Percentiles rank a stretch among this genome's conserved stretches.
Evolutionary conservation across 2,888 invertebrate species (phyloP).

Genomic region (Drosophila barbarae): DNA sequence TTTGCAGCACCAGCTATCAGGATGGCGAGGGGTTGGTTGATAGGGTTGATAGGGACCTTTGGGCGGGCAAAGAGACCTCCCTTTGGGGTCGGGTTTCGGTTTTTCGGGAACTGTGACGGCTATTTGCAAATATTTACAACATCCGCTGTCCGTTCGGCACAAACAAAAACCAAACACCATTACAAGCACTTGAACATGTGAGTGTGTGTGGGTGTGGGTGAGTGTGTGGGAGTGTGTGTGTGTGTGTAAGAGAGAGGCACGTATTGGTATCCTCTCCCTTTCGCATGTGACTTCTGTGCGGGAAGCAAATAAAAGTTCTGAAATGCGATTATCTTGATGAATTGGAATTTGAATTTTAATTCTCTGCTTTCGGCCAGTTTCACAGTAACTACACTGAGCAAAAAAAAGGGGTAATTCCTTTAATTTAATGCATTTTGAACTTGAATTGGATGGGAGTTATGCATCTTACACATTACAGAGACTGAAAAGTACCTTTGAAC

Average conservation of each 20-base stretch:
- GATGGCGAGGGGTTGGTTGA: no score
- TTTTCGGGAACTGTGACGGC: slow-evolving; percentile 47
- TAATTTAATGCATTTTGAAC: background rate
- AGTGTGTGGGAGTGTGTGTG: background rate
- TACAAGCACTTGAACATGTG: slow-evolving; percentile 19
- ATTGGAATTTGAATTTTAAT: slow-evolving; percentile 77
- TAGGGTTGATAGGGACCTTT: slow-evolving; percentile 6
- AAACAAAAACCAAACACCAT: slow-evolving; percentile 44
- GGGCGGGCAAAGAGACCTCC: background rate
- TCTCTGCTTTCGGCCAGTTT: slow-evolving; percentile 66
- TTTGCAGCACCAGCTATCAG: slow-evolving; percentile 5
- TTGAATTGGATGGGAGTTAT: background rate
- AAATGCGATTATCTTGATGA: slow-evolving; percentile 78
- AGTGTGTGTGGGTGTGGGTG: background rate
- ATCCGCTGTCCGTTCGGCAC: slow-evolving; percentile 61
- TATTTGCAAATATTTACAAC: slow-evolving; percentile 74
- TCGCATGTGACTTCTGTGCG: slow-evolving; percentile 46
- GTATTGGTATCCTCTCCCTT: slow-evolving; percentile 2
- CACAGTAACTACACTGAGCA: slow-evolving; percentile 22
- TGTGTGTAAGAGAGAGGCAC: background rate
- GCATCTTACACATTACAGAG: background rate
- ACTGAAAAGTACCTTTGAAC: no score
- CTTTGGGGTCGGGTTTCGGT: slow-evolving; percentile 34
- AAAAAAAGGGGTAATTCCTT: background rate
- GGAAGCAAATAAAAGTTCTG: slow-evolving; percentile 75